A percentile compares a stretch with the other conserved stretches of the same genome.
phyloP scores from a whole-genome alignment of 2,113 vertebrate genomes.

The Eolophus roseicapilla region DNA sequence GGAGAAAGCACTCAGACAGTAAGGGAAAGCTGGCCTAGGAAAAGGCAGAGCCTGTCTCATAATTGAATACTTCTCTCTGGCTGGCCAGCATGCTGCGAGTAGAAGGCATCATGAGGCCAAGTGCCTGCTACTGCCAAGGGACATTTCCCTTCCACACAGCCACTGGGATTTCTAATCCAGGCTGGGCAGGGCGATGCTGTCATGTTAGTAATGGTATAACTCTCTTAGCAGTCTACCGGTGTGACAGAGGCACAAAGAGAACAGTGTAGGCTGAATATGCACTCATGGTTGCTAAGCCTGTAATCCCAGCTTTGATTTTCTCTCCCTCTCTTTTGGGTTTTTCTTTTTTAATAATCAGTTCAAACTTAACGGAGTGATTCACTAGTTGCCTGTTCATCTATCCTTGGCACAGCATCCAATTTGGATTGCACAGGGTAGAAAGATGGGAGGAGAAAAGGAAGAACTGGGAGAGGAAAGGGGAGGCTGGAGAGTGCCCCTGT shows the following conservation, averaged over 20 bases:
- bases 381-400: slow-evolving; percentile 18
- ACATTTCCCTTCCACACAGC: slow-evolving; percentile 1
- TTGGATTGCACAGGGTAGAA: not conserved
- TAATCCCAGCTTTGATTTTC: slow-evolving; percentile 64
- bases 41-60: slow-evolving; percentile 16
- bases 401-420: not conserved
- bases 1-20: slow-evolving; percentile 36
- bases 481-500: not conserved
- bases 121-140: slow-evolving; percentile 35
- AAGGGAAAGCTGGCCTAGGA: slow-evolving; percentile 29
- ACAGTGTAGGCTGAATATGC: slow-evolving; percentile 62
- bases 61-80: slow-evolving; percentile 40
- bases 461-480: not conserved
- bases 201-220: slow-evolving; percentile 64
- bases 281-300: slow-evolving; percentile 57
- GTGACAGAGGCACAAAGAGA: slow-evolving; percentile 63
- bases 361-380: slow-evolving; percentile 44
- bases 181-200: slow-evolving; percentile 61
- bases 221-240: slow-evolving; percentile 56
- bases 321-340: not conserved
- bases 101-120: slow-evolving; percentile 24
- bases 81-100: not conserved
- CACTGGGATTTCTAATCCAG: slow-evolving; percentile 56
- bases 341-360: not conserved
- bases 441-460: not conserved